phyloP scores from a whole-genome alignment of 92 coral and sea anemone genomes.

The Paragorgia papillata region DNA sequence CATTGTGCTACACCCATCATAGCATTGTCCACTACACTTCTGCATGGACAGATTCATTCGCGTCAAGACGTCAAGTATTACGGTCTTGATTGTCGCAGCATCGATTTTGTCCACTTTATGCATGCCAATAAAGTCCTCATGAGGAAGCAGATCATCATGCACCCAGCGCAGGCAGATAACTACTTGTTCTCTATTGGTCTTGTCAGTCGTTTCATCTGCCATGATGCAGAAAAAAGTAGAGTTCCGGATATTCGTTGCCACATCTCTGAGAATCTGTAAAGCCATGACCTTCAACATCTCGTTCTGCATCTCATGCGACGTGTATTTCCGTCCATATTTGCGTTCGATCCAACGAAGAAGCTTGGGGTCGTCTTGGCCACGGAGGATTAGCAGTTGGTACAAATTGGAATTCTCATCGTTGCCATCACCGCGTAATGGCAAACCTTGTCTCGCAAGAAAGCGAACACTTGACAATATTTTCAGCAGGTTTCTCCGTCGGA shows the following conservation, averaged over 20 bases:
- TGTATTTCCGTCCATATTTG: no score
- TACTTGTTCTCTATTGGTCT: slow-evolving; percentile 15
- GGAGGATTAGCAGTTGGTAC: not conserved
- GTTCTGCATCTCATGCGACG: no score
- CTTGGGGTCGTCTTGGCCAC: no score
- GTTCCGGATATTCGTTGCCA: slow-evolving; percentile 10
- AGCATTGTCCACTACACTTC: slow-evolving; percentile 3
- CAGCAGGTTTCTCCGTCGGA: not conserved
- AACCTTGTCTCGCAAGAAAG: not conserved
- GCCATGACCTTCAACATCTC: no score
- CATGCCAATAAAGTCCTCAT: not conserved
- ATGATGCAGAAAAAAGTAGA: not conserved
- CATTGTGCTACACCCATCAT: slow-evolving; percentile 14
- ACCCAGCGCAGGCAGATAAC: not conserved
- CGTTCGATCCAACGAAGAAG: not conserved
- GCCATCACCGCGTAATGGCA: not conserved
- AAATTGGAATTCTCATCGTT: slow-evolving; percentile 8
- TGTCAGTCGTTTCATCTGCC: no score
- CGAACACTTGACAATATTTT: slow-evolving; percentile 1
- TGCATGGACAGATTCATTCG: slow-evolving; percentile 6
- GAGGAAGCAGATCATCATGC: not conserved
- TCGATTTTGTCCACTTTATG: not conserved
- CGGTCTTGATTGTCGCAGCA: slow-evolving; percentile 14
- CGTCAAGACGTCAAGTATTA: slow-evolving; percentile 9
- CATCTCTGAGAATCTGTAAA: no score